These are phyloP conservation scores for Bolinopsis microptera DNA, from an alignment of 37 sponge, comb jelly and placozoan genomes.

Conservation along the genomic window DNA sequence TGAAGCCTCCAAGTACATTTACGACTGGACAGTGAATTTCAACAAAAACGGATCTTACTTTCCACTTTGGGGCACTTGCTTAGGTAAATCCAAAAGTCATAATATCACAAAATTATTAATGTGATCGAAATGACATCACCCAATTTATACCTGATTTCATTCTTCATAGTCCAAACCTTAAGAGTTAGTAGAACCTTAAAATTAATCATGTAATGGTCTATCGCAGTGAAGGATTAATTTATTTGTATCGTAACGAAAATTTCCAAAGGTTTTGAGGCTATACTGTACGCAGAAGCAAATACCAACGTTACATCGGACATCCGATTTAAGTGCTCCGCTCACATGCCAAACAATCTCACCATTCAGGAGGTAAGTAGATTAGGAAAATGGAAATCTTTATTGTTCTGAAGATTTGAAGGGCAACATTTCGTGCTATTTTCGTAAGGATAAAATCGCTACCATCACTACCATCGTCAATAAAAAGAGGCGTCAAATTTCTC, in stretches of 20 bases:
- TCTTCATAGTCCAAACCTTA: no score
- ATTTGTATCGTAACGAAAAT: not conserved
- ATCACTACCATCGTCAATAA: no score
- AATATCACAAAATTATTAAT: no score
- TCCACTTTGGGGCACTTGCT: conserved; percentile 93
- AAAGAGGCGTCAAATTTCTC: no score
- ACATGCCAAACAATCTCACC: conserved; percentile 26
- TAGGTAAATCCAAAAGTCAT: conserved; percentile 67
- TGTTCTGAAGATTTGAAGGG: no score
- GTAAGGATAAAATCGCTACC: not conserved
- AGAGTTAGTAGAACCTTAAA: no score
- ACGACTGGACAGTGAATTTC: conserved; percentile 1
- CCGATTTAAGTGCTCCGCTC: conserved; percentile 28
- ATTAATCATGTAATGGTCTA: no score
- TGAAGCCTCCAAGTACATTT: conserved; percentile 20
- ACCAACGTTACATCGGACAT: not conserved
- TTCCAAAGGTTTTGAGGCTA: conserved; percentile 44
- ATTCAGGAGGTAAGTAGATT: conserved; percentile 5
- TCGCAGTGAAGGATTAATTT: no score
- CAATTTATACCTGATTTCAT: no score
- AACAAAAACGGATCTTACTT: conserved; percentile 70
- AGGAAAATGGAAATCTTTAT: not conserved
- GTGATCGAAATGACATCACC: no score
- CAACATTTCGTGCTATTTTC: no score
- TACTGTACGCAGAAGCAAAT: conserved; percentile 40